Evolutionary conservation across 2,888 invertebrate genomes (phyloP), one percentile per base, ranked within the genome.

Genomic region (Stenotaenia linearis): DNA sequence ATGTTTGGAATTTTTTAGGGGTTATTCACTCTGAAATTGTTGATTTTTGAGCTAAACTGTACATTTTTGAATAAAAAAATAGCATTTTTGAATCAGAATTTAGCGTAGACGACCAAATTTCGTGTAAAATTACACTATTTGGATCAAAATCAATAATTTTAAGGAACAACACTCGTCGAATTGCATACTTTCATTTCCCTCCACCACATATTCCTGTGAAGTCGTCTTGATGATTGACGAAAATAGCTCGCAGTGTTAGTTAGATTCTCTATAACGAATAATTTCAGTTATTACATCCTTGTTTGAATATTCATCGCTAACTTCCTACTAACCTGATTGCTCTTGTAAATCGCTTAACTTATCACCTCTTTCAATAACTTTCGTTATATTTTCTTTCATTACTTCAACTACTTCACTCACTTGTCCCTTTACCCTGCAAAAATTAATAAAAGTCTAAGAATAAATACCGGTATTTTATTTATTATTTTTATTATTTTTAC

Each of bases 351-450:
- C 79, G 4, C 30, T 61, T 10, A 80, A 50, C 32, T 74, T 56
- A 28, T 80, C 80, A 5, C 80, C 80, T 77, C 80, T 74, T 30
- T 80, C 80, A 12, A 80, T 40, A 21, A 80, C 79, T 45, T 61
- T 79, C 9, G 40, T 23, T 21, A 80, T 80, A 32, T 80, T 80
- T 40, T 80, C 77, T 21, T 61, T 56, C 80, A 80, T 80, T 25
- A 79, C 80, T 28, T 56, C 79, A 37, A 77, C 77, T 15, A 80
- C 80, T 61, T 80, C 79, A 23, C 32, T 40, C n/a, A 80, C 79
- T 69, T 80, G 80, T 10, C 79, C 80, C 18, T 74, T 77, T 3
- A 79, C 75, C 23, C 80, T 80, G 23, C 23, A 28, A 32, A 61
- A 61, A 61, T 23, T 4, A 61, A 21, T n/a, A n/a, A n/a, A n/a